Conservation (phyloP, 1,140 invertebrate genomes). For the Zaprionus lachaisei region DNA sequence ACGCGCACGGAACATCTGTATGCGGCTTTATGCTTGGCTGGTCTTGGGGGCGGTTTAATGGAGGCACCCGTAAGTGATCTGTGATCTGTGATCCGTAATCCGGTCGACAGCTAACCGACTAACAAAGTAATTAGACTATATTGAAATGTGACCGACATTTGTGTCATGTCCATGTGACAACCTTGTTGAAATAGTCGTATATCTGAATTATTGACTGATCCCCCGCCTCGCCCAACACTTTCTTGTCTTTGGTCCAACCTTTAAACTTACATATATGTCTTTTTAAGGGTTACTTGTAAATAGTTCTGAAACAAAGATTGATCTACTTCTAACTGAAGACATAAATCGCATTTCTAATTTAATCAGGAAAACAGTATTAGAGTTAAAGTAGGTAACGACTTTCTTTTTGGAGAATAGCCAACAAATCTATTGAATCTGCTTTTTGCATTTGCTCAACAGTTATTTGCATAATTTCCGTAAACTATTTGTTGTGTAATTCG, state of each 20-base stretch:
- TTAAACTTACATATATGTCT: neutral
- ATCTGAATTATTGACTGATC: neutral
- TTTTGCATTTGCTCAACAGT: neutral
- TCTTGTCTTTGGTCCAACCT: neutral
- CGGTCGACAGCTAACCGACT: constrained; percentile 26
- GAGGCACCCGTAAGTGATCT: constrained; percentile 89
- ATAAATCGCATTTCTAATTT: neutral
- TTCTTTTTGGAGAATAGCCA: neutral
- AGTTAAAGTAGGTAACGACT: neutral
- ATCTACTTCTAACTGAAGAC: neutral
- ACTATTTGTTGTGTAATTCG: neutral
- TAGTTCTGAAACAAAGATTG: neutral
- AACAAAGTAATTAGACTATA: constrained; percentile 24
- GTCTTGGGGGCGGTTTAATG: constrained; percentile 89
- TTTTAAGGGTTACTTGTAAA: neutral
- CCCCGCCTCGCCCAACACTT: too few species aligned
- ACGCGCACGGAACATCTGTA: constrained; percentile 87
- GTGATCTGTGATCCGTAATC: constrained; percentile 9
- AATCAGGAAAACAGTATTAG: neutral
- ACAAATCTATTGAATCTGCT: neutral
- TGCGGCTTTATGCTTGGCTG: constrained; percentile 88
- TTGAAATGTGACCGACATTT: neutral
- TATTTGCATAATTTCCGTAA: neutral
- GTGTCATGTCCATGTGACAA: constrained; percentile 10
- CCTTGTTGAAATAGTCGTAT: constrained; percentile 23